Conservation (phyloP, 1,140 invertebrate genomes). For the Scylla paramamosain region DNA sequence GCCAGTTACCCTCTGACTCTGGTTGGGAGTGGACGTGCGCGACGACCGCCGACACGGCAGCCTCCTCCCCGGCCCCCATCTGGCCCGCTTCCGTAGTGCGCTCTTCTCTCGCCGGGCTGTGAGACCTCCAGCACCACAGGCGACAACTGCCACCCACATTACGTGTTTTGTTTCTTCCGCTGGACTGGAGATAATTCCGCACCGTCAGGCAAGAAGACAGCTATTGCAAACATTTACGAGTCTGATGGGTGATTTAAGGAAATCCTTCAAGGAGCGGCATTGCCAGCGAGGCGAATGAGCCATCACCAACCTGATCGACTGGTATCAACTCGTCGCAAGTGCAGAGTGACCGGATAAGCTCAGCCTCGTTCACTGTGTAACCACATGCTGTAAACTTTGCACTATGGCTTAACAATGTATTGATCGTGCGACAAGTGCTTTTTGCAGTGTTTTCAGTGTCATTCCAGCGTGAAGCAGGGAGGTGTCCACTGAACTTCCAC, state of each 20-base stretch:
- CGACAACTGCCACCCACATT: background rate
- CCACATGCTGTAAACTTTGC: slow-evolving; percentile 11
- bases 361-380: background rate
- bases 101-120: background rate
- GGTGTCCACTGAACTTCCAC: background rate
- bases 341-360: background rate
- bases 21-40: slow-evolving; percentile 8
- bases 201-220: background rate
- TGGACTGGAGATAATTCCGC: background rate
- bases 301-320: background rate
- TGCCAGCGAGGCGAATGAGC: background rate
- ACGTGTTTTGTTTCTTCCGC: background rate
- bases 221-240: background rate
- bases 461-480: background rate
- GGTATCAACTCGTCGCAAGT: background rate
- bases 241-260: background rate
- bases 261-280: background rate
- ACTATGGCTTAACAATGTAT: slow-evolving; percentile 15
- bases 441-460: slow-evolving; percentile 21
- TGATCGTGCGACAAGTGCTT: slow-evolving; percentile 20
- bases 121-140: background rate
- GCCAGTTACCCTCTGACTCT: slow-evolving; percentile 18
- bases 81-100: background rate
- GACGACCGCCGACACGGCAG: background rate
- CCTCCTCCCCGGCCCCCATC: slow-evolving; percentile 6